Evolutionary conservation across 2,113 vertebrate genomes (phyloP).

Genomic region (Shinisaurus crocodilurus): DNA sequence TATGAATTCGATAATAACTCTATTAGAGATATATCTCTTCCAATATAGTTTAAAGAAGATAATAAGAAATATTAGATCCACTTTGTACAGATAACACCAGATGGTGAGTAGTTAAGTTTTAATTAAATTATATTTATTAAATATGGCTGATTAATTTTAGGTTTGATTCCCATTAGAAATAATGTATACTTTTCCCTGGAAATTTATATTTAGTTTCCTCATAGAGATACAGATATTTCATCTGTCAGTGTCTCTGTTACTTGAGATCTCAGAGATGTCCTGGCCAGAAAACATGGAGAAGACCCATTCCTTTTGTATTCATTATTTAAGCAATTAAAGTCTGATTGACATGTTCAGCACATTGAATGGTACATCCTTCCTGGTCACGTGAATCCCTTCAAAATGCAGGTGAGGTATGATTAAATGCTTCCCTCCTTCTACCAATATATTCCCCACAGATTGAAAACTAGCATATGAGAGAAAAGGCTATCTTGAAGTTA

Average conservation of each 20-base stretch:
- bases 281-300: neutral
- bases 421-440: neutral
- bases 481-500: too few relatives aligned
- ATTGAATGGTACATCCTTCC: neutral
- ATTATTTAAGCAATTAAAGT: neutral
- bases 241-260: neutral
- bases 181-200: slow-evolving; percentile 65
- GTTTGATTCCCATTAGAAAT: slow-evolving; percentile 80
- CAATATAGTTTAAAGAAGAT: slow-evolving; percentile 72
- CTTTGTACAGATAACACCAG: slow-evolving; percentile 81
- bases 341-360: neutral
- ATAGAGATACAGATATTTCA: slow-evolving; percentile 29
- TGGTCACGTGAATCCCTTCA: neutral
- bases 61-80: slow-evolving; percentile 77
- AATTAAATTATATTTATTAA: slow-evolving; percentile 83
- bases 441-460: neutral
- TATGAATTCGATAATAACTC: slow-evolving; percentile 76
- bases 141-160: slow-evolving; percentile 82
- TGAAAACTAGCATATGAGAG: neutral
- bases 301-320: neutral
- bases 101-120: slow-evolving; percentile 79
- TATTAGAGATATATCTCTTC: slow-evolving; percentile 60
- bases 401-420: neutral
- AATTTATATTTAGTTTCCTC: slow-evolving; percentile 74
- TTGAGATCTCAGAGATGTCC: slow-evolving; percentile 26